Conservation (phyloP, 2,113 vertebrate species). For the Micromys minutus region DNA sequence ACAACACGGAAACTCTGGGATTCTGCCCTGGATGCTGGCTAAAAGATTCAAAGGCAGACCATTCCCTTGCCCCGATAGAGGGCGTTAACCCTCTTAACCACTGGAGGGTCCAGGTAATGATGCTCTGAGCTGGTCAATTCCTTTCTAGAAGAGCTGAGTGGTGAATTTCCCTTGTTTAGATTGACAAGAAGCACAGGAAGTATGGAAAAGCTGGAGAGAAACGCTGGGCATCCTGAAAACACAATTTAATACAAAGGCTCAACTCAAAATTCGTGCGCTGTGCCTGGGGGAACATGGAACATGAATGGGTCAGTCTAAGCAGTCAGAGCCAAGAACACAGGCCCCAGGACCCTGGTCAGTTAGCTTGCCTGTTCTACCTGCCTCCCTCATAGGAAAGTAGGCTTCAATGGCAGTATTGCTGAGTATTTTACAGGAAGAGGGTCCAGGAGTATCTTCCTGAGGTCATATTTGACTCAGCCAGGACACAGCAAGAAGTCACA, state of each 20-base stretch:
- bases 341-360: not conserved
- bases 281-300: not conserved
- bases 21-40: fast-evolving
- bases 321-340: not conserved
- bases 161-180: not conserved
- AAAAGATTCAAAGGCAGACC: not conserved
- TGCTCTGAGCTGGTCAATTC: not conserved
- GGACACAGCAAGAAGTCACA: not conserved
- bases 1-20: not conserved
- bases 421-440: too few species aligned
- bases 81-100: not conserved
- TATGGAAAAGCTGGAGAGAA: fast-evolving
- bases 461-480: not conserved
- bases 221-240: fast-evolving
- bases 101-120: not conserved
- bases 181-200: not conserved
- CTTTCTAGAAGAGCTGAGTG: not conserved
- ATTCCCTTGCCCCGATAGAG: fast-evolving
- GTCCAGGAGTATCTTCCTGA: not conserved
- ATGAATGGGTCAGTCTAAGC: not conserved
- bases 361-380: not conserved
- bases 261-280: fast-evolving
- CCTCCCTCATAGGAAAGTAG: not conserved
- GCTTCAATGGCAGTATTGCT: not conserved
- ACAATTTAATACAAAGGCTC: not conserved